Conservation (phyloP, 2,888 invertebrate species). For the Protodeltote pygarga region DNA sequence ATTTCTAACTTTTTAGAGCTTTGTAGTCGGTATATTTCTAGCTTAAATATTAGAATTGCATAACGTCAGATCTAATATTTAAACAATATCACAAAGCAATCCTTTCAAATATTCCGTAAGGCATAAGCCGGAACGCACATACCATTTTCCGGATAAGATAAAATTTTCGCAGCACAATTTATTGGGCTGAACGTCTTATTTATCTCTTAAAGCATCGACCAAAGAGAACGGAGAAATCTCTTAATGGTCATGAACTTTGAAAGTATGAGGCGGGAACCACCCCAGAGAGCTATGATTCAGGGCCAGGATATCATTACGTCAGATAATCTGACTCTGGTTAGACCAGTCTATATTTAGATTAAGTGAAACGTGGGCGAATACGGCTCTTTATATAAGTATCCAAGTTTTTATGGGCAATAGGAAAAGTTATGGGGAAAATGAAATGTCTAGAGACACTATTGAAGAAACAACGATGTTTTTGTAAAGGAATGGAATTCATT, state of each 20-base stretch:
- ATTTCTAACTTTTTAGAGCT: no score
- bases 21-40: no score
- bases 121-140: conserved; percentile 22
- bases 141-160: conserved; percentile 45
- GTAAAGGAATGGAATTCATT: neutral
- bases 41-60: no score
- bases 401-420: conserved; percentile 31
- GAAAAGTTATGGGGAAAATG: conserved; percentile 21
- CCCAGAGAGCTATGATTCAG: conserved; percentile 78
- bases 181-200: conserved; percentile 58
- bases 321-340: conserved; percentile 71
- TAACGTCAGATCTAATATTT: neutral
- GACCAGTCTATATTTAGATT: conserved; percentile 65
- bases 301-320: conserved; percentile 72
- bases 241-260: conserved; percentile 74
- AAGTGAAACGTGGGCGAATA: conserved; percentile 48
- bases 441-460: conserved; percentile 25
- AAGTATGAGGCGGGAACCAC: conserved; percentile 69
- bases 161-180: conserved; percentile 57
- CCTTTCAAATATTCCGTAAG: conserved; percentile 29
- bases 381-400: conserved; percentile 16
- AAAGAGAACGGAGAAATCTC: conserved; percentile 65
- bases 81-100: conserved; percentile 33
- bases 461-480: conserved; percentile 3
- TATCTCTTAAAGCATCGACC: conserved; percentile 62